Base-by-base conservation (phyloP, 2,888 invertebrate genomes). In the Drosophila meridiana region DNA sequence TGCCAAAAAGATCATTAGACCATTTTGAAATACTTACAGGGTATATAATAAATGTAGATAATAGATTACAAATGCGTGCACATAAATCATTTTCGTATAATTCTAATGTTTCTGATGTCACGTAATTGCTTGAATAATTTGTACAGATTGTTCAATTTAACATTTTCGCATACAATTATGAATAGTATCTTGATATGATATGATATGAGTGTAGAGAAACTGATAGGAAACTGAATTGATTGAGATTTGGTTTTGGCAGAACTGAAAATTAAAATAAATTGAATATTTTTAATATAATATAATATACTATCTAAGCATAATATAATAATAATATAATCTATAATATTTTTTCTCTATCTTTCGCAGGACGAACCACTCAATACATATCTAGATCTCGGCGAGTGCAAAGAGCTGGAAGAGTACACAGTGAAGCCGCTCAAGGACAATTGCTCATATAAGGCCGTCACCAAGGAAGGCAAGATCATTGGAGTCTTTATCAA, bases 401-500 rank as follows among this genome's bases (percentile, higher is more conserved):
- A 93, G 64, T 93, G 93, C 78, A 73, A 89, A 28, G 94, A 95
- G 72, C 91, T 95, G 50, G 95, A 95, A 84, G 92, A 94, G 34
- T 95, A 94, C 76, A 94, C 94, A 36, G 81, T 93, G 47, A 93
- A 94, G 52, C 93, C 94, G 28, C 91, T 95, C n/a, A 92, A 92
- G 36, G 94, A 95, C 67, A 94, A 93, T 62, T 93, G 94, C 73
- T 95, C 95, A 9, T 92, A 94, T 36, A 94, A 94, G 92, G 95
- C 95, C 0, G 93, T 95, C 2, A 92, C 94, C 30, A 91, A 92
- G 1, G 92, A 90, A 67, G 94, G 94, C 26, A 91, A 94, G 56
- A 93, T 95, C 56, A 92, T 95, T 67, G 95, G 95, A 6, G 94
- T 95, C 8, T 93, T 93, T 67, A 87, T 95, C 11, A 95, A 94